A percentile compares a stretch with the other conserved stretches of the same genome.
These are phyloP conservation scores for Chamaea fasciata DNA, from an alignment of 2,113 vertebrate species.

Conservation along the genomic window DNA sequence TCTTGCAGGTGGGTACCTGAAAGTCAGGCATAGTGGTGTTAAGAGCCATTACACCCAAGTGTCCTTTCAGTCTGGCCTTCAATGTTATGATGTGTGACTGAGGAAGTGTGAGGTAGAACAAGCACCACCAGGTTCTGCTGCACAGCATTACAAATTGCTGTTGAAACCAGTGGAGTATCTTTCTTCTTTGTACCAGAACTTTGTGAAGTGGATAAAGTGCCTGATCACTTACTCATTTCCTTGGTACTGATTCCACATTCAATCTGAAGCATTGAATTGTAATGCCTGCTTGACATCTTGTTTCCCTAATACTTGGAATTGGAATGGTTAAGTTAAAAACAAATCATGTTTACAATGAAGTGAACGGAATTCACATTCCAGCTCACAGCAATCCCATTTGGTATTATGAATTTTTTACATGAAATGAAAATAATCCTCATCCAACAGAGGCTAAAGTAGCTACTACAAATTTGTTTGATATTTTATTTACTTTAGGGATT, in stretches of 20 bases:
- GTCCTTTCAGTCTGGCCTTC: neutral
- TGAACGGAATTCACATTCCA: neutral
- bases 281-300: neutral
- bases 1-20: neutral
- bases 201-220: neutral
- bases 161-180: neutral
- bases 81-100: neutral
- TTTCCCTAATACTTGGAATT: neutral
- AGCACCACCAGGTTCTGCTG: neutral
- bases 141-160: neutral
- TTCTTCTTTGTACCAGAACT: neutral
- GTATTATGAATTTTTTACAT: neutral
- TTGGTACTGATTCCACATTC: neutral
- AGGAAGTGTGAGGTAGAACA: neutral
- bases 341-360: neutral
- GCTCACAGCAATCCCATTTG: neutral
- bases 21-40: neutral
- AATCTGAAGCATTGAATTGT: neutral
- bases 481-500: neutral
- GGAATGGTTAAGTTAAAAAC: neutral
- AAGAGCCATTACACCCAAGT: neutral
- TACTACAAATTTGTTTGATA: neutral
- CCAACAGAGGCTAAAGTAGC: neutral
- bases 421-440: neutral
- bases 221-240: neutral